phyloP scores from a whole-genome alignment of 2,888 invertebrate genomes.

The Alloplasta piceator region DNA sequence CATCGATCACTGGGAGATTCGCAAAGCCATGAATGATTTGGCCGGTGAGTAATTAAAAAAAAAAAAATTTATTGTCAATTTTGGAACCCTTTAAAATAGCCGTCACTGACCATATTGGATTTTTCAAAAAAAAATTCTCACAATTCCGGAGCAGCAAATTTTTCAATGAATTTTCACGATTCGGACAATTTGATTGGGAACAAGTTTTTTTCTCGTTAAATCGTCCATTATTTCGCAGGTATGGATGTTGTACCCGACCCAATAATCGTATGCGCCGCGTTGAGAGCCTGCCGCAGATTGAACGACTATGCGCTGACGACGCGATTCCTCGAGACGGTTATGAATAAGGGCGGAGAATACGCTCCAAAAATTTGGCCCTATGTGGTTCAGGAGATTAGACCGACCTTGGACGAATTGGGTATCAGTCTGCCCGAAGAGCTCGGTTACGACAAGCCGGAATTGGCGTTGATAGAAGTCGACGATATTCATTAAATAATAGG shows the following conservation, averaged over 20 bases:
- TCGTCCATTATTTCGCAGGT: constrained; percentile 84
- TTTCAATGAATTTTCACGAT: background rate
- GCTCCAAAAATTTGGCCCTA: constrained; percentile 93
- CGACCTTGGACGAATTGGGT: constrained; percentile 96
- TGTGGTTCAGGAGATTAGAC: constrained; percentile 94
- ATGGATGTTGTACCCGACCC: constrained; percentile 98
- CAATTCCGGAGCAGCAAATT: background rate
- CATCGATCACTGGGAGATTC: constrained; percentile 97
- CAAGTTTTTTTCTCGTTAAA: background rate
- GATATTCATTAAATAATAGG: constrained; percentile 85
- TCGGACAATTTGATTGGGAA: no score
- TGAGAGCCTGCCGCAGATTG: constrained; percentile 95
- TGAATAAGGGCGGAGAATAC: constrained; percentile 92
- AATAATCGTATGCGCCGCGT: constrained; percentile 92
- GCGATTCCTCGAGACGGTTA: constrained; percentile 96
- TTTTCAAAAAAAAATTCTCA: background rate
- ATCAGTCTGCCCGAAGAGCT: constrained; percentile 97
- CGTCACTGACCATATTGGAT: background rate
- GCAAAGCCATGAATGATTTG: constrained; percentile 95
- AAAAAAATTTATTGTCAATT: background rate
- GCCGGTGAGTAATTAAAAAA: constrained; percentile 74
- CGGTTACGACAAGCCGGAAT: constrained; percentile 98
- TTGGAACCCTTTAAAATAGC: background rate
- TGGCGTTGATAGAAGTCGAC: constrained; percentile 91
- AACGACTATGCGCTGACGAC: constrained; percentile 97